Evolutionary conservation across 2,888 invertebrate genomes (phyloP).

Genomic region (Macrosoma leucophasiata): DNA sequence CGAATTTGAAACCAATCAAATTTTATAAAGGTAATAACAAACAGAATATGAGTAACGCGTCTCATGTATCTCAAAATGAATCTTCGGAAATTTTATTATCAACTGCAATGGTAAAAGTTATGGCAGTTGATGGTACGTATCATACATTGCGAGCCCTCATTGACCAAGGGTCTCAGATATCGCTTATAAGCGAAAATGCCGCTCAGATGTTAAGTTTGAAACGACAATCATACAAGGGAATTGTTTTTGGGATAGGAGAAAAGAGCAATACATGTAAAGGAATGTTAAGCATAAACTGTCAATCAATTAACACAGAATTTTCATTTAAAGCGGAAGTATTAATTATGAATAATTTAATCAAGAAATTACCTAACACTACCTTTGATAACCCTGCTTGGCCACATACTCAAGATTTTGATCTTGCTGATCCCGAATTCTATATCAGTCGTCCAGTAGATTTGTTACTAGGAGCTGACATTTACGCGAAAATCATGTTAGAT

Average conservation of each 20-base stretch:
- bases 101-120: constrained; percentile 14
- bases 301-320: constrained; percentile 12
- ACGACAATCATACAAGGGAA: constrained; percentile 6
- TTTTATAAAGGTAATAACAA: no score
- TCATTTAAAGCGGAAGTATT: constrained; percentile 6
- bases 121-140: constrained; percentile 11
- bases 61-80: constrained; percentile 4
- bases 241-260: constrained; percentile 14
- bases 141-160: constrained; percentile 11
- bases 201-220: constrained; percentile 12
- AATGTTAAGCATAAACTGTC: constrained; percentile 7
- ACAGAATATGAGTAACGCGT: no score
- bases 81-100: constrained; percentile 13
- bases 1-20: no score
- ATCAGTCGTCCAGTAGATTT: constrained; percentile 18
- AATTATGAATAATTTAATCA: constrained; percentile 16
- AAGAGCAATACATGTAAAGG: constrained; percentile 17
- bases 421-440: constrained; percentile 14
- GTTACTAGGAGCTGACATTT: constrained; percentile 12
- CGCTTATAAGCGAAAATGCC: constrained; percentile 18
- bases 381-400: constrained; percentile 14
- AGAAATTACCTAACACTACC: constrained; percentile 12
- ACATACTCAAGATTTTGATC: constrained; percentile 9
- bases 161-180: constrained; percentile 23
- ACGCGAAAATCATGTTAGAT: constrained; percentile 5